Evolutionary conservation across 1,140 invertebrate genomes (phyloP), one percentile per base, ranked within the genome.

Genomic region (Pinna nobilis): DNA sequence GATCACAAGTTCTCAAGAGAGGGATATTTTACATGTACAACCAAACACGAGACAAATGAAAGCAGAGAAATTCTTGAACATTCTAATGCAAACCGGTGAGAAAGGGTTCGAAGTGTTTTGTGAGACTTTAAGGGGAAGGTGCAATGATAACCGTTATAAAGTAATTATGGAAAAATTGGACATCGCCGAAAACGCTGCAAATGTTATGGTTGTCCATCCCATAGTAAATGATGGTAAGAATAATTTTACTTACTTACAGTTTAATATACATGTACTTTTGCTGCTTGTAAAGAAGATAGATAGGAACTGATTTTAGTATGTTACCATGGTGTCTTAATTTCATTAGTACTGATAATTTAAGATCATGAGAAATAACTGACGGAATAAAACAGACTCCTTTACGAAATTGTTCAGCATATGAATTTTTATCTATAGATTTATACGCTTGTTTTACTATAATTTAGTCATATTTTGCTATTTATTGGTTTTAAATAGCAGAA

Each of bases 11-110:
- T 50, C 55, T 15, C 49, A 55, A n/a, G 49, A 65, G 32, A 44
- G 50, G n/a, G 60, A 55, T 4, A 75, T 75, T 18, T 11, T 74
- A 25, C 68, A 44, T 47, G 73, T 65, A n/a, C 60, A 69, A 35
- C 66, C 73, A 47, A 70, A 65, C 33, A 75, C 66, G 28, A 51
- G 67, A 20, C 61, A 69, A 20, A 75, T 75, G 67, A 75, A 75
- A 41, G 73, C 73, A n/a, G 73, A 75, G 37, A 75, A 75, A 44
- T 75, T 75, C 35, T 53, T 75, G 3, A 70, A 63, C 41, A 44
- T 41, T 20, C 33, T 75, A 6, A 75, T 75, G n/a, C 50, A 63
- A 30, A 49, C 67, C 6, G 73, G 73, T 1, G 67, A 60, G 39
- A 70, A 63, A 57, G 73, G 73, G 3, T 75, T 63, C 18, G 47